Evolutionary conservation across 2,797 vertebrate genomes (phyloP).

Genomic region (Psittacula echo): DNA sequence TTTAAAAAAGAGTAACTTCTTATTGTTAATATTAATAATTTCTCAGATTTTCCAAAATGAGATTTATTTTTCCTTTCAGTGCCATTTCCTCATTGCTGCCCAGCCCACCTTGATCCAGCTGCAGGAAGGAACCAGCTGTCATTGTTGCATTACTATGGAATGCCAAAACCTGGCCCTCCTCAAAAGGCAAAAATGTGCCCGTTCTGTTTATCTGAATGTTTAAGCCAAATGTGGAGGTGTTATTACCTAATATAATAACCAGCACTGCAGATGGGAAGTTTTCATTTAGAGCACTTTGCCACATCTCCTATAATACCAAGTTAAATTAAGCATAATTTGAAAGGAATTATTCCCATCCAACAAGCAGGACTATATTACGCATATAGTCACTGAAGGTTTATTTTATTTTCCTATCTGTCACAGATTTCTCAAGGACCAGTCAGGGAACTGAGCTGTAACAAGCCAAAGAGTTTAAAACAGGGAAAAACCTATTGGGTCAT

Average conservation of each 20-base stretch:
- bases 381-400: neutral
- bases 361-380: neutral
- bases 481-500: neutral
- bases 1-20: neutral
- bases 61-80: neutral
- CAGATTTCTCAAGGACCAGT: neutral
- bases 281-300: neutral
- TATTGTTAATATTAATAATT: neutral
- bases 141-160: accelerated
- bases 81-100: neutral
- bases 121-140: neutral
- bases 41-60: neutral
- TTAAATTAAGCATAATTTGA: neutral
- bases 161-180: neutral
- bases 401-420: neutral
- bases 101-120: neutral
- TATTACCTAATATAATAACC: neutral
- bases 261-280: neutral
- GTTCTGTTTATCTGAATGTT: neutral
- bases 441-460: neutral
- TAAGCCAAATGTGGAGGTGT: neutral
- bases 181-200: neutral
- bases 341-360: neutral
- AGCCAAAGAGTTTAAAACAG: neutral
- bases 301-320: neutral